Base-by-base conservation (phyloP, 2,888 invertebrate genomes). In the Elaeidobius kamerunicus region DNA sequence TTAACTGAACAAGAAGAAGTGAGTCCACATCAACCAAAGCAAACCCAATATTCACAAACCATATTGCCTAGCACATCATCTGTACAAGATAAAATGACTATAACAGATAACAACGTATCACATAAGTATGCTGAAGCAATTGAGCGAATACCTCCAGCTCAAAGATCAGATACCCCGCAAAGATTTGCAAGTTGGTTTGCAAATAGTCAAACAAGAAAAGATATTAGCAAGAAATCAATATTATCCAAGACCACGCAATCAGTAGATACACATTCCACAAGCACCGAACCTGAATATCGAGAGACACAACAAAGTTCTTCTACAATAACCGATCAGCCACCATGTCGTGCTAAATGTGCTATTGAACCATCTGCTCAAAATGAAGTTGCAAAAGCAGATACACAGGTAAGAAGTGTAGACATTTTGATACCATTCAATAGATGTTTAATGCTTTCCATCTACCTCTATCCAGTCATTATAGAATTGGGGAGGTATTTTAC, bases 161-260 rank as follows among this genome's bases (percentile, higher is more conserved):
- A 40, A 6, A 6, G 15, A 17, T 3, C 3, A 34, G 32, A 28
- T 11, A 12, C 20, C 15, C 36, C 16, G 2, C 40, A 17, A 3
- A 38, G 45, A 16, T 55, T 50, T 35, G 36, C 46, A 19, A 50
- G 32, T 38, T 55, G 55, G 55, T 50, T 55, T 42, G n/a, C 39
- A 12, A 16, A 35, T n/a, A 1, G 11, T 7, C 30, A 17, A 20
- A 20, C 19, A 16, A 27, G 9, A 28, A 23, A 23, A 15, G 23
- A 30, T 3, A 6, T 12, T n/a, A 30, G 30, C 3, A 30, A 30
- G 12, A 30, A n/a, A 30, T 4, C 30, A 3, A 30, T 3, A 30
- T 3, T 11, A 3, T 30, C 30, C 6, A 3, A 9, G 12, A 11
- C 2, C 3, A 30, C 30, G 11, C 30, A 30, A 30, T 30, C 9